Percentiles rank a stretch among this genome's conserved stretches.
phyloP scores from a whole-genome alignment of 2,113 vertebrate genomes.

The Acanthisitta chloris region DNA sequence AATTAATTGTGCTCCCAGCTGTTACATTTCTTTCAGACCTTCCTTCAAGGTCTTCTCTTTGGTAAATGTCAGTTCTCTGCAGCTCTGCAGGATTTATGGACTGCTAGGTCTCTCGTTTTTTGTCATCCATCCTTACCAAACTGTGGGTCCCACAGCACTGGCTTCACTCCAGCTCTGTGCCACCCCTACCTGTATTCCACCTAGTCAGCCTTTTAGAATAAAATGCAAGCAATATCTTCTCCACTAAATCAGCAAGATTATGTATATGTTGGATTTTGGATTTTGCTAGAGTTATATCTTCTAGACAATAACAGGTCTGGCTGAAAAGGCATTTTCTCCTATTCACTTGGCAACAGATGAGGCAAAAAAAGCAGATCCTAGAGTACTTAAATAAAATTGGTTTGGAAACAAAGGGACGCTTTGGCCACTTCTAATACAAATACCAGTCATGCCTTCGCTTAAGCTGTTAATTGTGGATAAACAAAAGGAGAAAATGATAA shows the following conservation, averaged over 20 bases:
- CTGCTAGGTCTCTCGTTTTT: slow-evolving; percentile 2
- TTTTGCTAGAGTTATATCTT: neutral
- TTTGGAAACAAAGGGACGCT: neutral
- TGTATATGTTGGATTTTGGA: neutral
- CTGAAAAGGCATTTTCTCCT: neutral
- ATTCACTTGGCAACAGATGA: neutral
- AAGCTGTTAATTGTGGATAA: neutral
- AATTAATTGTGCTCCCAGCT: slow-evolving; percentile 21
- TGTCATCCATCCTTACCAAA: neutral
- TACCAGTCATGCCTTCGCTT: neutral
- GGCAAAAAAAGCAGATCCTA: neutral
- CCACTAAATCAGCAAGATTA: neutral
- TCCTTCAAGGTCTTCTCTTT: slow-evolving; percentile 39
- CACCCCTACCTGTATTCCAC: neutral
- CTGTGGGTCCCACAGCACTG: neutral
- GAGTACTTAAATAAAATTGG: neutral
- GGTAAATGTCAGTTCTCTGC: slow-evolving; percentile 25
- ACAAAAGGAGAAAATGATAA: neutral
- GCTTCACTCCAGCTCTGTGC: neutral
- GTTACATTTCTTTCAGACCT: slow-evolving; percentile 28
- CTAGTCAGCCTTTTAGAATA: neutral
- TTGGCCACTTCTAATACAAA: neutral
- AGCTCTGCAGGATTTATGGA: slow-evolving; percentile 8
- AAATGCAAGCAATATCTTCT: neutral
- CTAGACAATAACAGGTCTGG: neutral